These are phyloP conservation scores for Brachirus orientalis DNA, from an alignment of 2,113 vertebrate species.

Conservation along the genomic window DNA sequence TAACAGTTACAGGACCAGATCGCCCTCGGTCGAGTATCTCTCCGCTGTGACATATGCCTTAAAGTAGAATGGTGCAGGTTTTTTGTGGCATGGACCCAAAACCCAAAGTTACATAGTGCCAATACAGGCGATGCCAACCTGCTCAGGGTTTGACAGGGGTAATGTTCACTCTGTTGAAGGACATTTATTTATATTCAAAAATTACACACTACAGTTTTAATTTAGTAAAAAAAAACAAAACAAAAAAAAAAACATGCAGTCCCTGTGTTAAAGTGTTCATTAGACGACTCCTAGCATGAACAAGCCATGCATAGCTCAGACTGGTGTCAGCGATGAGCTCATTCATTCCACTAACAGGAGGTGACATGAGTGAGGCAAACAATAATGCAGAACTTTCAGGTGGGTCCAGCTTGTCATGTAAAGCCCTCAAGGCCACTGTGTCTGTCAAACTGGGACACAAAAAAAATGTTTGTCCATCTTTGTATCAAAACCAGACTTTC, in stretches of 20 bases:
- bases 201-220: too few relatives aligned
- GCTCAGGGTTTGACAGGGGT: too few relatives aligned
- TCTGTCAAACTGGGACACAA: slow-evolving; percentile 36
- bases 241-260: slow-evolving; percentile 15
- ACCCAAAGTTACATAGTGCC: too few relatives aligned
- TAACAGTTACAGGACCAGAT: too few relatives aligned
- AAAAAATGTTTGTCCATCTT: slow-evolving; percentile 11
- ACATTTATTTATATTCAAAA: too few relatives aligned
- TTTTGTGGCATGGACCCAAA: too few relatives aligned
- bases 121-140: too few relatives aligned
- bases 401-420: slow-evolving; percentile 64
- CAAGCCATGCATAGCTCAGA: slow-evolving; percentile 42
- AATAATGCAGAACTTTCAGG: slow-evolving; percentile 64
- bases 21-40: too few relatives aligned
- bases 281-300: slow-evolving; percentile 45
- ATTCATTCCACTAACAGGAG: slow-evolving; percentile 71
- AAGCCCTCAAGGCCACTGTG: slow-evolving; percentile 50
- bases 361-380: slow-evolving; percentile 63
- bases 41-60: too few relatives aligned
- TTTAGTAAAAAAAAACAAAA: too few relatives aligned
- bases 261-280: slow-evolving; percentile 7
- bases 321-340: slow-evolving; percentile 73
- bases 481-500: slow-evolving; percentile 53
- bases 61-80: too few relatives aligned
- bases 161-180: too few relatives aligned